phyloP scores from a whole-genome alignment of 2,888 invertebrate genomes.

The Nymphalis c-album region DNA sequence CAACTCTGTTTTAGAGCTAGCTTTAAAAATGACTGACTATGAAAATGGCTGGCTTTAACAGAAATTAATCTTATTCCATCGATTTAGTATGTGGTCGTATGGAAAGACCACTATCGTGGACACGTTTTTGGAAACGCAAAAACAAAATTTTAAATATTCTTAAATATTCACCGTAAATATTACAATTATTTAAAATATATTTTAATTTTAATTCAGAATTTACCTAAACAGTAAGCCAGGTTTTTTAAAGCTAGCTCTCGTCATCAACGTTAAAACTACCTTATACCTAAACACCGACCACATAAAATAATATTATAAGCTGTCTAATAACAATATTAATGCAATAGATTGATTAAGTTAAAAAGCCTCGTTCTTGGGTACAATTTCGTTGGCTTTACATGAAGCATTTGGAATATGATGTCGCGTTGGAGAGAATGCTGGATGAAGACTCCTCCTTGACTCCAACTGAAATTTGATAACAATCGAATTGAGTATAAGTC shows the following conservation, averaged over 20 bases:
- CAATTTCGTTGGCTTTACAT: slow-evolving; percentile 53
- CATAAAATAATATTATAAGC: slow-evolving; percentile 4
- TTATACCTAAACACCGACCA: not conserved
- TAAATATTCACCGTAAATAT: too few species aligned
- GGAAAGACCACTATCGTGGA: too few species aligned
- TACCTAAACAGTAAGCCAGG: not conserved
- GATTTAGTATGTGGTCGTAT: too few species aligned
- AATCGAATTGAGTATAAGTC: too few species aligned
- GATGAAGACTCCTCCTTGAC: slow-evolving; percentile 69
- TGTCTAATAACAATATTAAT: not conserved
- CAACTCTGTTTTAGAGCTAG: slow-evolving; percentile 7
- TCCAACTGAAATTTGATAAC: slow-evolving; percentile 54
- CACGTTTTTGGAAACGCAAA: too few species aligned
- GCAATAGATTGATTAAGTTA: not conserved
- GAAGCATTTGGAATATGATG: slow-evolving; percentile 72
- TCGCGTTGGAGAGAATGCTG: slow-evolving; percentile 62
- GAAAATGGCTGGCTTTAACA: too few species aligned
- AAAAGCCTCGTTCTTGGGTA: not conserved
- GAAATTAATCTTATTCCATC: too few species aligned
- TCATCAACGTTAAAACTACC: slow-evolving; percentile 2
- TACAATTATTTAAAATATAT: too few species aligned
- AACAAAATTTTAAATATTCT: too few species aligned
- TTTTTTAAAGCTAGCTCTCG: slow-evolving; percentile 5
- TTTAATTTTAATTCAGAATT: not conserved
- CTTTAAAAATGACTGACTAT: not conserved